These are phyloP conservation scores for Sciurus niger DNA, from an alignment of 2,113 vertebrate species.

Conservation along the genomic window DNA sequence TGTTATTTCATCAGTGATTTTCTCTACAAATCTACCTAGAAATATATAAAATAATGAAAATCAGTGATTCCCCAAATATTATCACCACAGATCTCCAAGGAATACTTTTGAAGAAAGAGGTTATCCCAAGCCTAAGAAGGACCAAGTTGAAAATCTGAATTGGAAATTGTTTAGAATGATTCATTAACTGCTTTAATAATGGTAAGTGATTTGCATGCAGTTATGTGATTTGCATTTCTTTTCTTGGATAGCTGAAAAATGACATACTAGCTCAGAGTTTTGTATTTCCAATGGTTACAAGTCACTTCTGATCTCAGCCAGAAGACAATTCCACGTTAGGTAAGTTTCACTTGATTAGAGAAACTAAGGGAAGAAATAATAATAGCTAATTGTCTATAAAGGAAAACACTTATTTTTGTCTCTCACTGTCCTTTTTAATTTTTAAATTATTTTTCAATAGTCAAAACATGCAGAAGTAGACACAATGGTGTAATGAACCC, in stretches of 20 bases:
- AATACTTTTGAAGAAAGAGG: neutral
- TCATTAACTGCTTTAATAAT: neutral
- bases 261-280: neutral
- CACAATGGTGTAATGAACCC: neutral
- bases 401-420: neutral
- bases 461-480: neutral
- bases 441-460: neutral
- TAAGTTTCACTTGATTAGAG: neutral
- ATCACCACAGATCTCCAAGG: neutral
- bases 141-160: neutral
- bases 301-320: neutral
- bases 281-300: neutral
- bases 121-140: too few relatives aligned
- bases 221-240: neutral
- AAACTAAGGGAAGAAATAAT: neutral
- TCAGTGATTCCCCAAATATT: neutral
- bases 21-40: neutral
- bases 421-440: neutral
- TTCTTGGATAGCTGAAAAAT: neutral
- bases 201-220: neutral
- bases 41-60: neutral
- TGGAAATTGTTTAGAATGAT: neutral
- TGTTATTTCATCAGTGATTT: conserved; percentile 10
- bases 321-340: neutral
- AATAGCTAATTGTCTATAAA: neutral